These are phyloP conservation scores for Microctenopoma lineatum DNA, from an alignment of 2,797 vertebrate species.

Conservation along the genomic window DNA sequence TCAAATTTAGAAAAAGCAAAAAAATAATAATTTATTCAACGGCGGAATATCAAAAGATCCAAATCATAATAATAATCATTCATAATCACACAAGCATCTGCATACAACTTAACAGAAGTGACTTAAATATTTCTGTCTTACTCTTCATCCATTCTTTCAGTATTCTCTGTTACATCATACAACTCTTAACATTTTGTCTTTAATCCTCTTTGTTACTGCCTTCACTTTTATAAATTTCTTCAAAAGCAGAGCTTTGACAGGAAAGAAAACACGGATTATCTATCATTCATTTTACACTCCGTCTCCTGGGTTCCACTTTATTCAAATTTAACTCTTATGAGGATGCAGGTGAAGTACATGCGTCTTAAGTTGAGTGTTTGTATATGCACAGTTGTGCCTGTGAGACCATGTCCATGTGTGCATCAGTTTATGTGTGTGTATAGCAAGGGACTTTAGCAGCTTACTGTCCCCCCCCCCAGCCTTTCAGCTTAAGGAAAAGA, in stretches of 20 bases:
- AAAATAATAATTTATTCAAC: no score
- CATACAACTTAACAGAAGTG: background rate
- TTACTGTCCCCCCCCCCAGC: slow-evolving; percentile 64
- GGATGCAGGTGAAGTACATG: slow-evolving; percentile 16
- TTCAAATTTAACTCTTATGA: slow-evolving; percentile 19
- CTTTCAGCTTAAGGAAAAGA: slow-evolving; percentile 60
- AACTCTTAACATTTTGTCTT: background rate
- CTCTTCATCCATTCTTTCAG: background rate
- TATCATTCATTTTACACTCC: slow-evolving; percentile 5
- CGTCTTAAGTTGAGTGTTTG: slow-evolving; percentile 8
- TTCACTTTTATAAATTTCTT: slow-evolving; percentile 14
- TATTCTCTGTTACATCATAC: background rate
- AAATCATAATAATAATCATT: no score
- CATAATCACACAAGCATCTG: no score
- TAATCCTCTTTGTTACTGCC: slow-evolving; percentile 3
- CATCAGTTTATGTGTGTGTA: background rate
- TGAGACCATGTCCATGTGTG: slow-evolving; percentile 28
- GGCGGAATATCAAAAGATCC: no score
- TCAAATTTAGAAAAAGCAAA: no score
- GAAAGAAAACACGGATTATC: slow-evolving; percentile 17
- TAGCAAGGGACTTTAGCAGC: slow-evolving; percentile 60
- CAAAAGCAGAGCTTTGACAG: slow-evolving; percentile 28
- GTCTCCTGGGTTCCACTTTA: slow-evolving; percentile 16
- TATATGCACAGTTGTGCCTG: slow-evolving; percentile 6
- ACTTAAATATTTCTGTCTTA: background rate